Evolutionary conservation across 2,888 invertebrate species (phyloP).

Genomic region (Epirrhoe alternata): DNA sequence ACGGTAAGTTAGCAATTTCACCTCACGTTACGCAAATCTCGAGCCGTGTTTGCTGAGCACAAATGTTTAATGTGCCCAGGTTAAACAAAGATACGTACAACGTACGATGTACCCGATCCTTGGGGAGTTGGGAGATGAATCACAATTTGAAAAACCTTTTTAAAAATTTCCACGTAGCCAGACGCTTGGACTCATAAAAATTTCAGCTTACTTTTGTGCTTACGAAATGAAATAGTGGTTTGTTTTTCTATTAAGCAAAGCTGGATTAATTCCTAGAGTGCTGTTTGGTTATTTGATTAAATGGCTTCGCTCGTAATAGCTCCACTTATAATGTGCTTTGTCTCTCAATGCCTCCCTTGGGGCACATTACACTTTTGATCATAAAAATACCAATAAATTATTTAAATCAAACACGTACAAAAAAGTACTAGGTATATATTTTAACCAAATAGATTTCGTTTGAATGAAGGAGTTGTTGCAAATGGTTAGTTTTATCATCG

Average conservation of each 20-base stretch:
- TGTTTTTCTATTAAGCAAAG: conserved; percentile 61
- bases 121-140: conserved; percentile 60
- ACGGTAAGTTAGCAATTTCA: conserved; percentile 45
- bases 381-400: background rate
- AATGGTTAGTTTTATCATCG: too few species aligned
- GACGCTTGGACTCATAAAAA: conserved; percentile 68
- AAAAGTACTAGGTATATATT: background rate
- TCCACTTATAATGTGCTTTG: conserved; percentile 16
- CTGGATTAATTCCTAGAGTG: conserved; percentile 56
- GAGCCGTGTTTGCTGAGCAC: conserved; percentile 58
- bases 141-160: conserved; percentile 70
- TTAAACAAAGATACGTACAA: conserved; percentile 61
- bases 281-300: conserved; percentile 33
- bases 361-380: background rate
- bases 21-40: conserved; percentile 57
- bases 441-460: background rate
- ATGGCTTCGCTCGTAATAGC: conserved; percentile 29
- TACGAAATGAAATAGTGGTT: conserved; percentile 69
- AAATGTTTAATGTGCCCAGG: conserved; percentile 66
- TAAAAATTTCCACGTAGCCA: conserved; percentile 64
- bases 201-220: conserved; percentile 69
- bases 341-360: conserved; percentile 19
- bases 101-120: conserved; percentile 49
- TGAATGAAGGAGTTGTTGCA: too few species aligned
- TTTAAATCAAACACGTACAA: too few species aligned